Evolutionary conservation across 1,140 invertebrate genomes (phyloP), one percentile per base, ranked within the genome.

Genomic region (Halesus radiatus): DNA sequence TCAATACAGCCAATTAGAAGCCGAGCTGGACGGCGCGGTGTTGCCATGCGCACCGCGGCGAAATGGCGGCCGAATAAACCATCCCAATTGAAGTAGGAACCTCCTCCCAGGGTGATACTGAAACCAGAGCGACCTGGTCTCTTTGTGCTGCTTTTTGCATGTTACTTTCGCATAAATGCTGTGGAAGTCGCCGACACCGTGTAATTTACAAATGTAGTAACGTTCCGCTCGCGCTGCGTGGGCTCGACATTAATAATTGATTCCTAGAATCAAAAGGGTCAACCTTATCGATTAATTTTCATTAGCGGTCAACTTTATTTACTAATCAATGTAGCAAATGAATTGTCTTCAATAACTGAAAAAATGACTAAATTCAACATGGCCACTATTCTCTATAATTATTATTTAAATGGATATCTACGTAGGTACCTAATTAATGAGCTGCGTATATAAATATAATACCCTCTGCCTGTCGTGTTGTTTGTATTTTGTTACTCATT

Each of bases 1-100:
- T 80, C 79, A 80, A 80, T 80, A 76, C 54, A 68, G 56, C 56
- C 79, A 80, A 80, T 80, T 80, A 80, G 79, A 64, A 15, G 77
- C 20, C 50, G 53, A 53, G 8, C 23, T 8, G 74, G 32, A 62
- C 50, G 73, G 74, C 74, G 74, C 76, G 62, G 76, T 53, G 76
- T 53, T 64, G 45, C 45, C 76, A 76, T 60, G 54, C n/a, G 58
- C 72, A 26, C 56, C 56, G 74, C 54, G 32, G 54, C n/a, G 29
- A 76, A 76, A 53, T 64, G 52, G 29, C 62, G 60, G 37, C 60
- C 3, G 22, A 52, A 50, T 54, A 68, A 76, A 76, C 52, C n/a
- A 62, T 52, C n/a, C 18, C 15, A 26, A 7, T 54, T 50, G n/a
- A 50, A 7, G 37, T 72, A 10, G 37, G 45, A 72, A 54, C 32